Percentiles rank a stretch among this genome's conserved stretches.
phyloP scores from a whole-genome alignment of 1,140 invertebrate species.

The Cepaea nemoralis region DNA sequence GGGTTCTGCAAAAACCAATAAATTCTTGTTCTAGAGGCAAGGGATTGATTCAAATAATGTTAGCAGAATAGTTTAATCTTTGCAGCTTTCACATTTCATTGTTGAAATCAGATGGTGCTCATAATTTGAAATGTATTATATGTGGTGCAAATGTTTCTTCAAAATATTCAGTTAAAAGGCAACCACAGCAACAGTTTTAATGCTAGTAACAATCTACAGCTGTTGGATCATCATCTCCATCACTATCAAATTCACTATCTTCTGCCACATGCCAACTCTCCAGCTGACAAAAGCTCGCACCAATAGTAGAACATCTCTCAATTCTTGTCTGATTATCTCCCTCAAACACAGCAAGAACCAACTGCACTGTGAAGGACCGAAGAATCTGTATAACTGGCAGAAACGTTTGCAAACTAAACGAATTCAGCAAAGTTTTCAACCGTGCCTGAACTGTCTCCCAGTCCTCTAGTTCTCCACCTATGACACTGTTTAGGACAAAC shows the following conservation, averaged over 20 bases:
- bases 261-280: background rate
- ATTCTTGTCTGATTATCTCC: background rate
- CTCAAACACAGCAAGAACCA: background rate
- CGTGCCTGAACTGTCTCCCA: conserved; percentile 7
- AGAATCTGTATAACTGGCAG: background rate
- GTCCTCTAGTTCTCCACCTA: background rate
- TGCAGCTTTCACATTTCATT: too few species aligned
- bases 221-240: conserved; percentile 28
- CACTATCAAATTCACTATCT: conserved; percentile 23
- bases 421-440: background rate
- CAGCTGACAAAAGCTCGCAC: background rate
- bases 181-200: too few species aligned
- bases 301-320: background rate
- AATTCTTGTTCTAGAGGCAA: too few species aligned
- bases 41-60: too few species aligned
- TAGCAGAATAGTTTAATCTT: too few species aligned
- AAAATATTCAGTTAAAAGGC: too few species aligned
- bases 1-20: too few species aligned
- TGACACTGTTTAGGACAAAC: background rate
- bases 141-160: too few species aligned
- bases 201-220: conserved; percentile 20
- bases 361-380: background rate
- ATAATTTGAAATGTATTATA: too few species aligned
- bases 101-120: too few species aligned
- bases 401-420: background rate